phyloP scores from a whole-genome alignment of 2,113 vertebrate species.

The Petromus typicus region DNA sequence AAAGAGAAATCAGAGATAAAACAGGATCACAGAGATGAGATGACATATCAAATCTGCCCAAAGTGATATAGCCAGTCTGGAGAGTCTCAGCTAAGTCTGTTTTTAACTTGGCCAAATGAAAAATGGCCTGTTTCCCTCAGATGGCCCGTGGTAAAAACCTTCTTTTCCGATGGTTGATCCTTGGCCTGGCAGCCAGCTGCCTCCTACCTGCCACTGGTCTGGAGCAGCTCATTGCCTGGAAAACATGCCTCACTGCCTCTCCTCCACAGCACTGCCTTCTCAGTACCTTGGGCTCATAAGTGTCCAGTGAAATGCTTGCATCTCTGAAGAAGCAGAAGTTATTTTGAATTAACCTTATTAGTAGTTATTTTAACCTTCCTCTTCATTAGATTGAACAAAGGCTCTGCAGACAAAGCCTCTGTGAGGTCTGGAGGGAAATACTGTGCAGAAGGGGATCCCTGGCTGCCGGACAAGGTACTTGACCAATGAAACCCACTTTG shows the following conservation, averaged over 20 bases:
- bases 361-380: not conserved
- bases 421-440: not conserved
- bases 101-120: not conserved
- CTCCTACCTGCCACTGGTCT: not conserved
- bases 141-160: not conserved
- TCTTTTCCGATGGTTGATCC: not conserved
- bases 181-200: not conserved
- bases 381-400: not conserved
- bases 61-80: not conserved
- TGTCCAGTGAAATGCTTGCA: not conserved
- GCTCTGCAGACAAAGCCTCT: not conserved
- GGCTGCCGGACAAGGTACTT: not conserved
- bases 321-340: not conserved
- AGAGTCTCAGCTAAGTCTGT: not conserved
- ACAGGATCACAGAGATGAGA: not conserved
- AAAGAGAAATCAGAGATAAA: slow-evolving; percentile 22
- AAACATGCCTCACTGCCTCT: not conserved
- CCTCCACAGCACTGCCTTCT: not conserved
- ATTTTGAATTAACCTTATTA: not conserved
- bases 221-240: not conserved
- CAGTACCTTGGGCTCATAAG: not conserved
- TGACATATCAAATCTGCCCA: not conserved
- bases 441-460: not conserved
- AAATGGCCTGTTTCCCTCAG: not conserved
- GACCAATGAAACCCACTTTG: not conserved